A percentile compares a stretch with the other conserved stretches of the same genome.
phyloP scores from a whole-genome alignment of 2,888 invertebrate genomes.

The Thera obeliscata region DNA sequence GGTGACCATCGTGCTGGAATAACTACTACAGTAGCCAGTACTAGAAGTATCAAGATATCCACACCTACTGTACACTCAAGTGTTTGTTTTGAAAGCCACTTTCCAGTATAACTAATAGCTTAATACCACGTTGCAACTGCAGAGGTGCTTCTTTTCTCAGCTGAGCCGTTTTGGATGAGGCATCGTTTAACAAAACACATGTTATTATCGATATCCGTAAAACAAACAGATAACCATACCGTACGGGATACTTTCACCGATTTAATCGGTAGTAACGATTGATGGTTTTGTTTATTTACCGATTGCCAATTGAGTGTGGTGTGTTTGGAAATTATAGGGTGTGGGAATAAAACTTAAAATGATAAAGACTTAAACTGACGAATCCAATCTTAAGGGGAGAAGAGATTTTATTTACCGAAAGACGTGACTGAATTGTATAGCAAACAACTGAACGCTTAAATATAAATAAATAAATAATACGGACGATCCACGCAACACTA shows the following conservation, averaged over 20 bases:
- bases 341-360: neutral
- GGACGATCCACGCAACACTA: too few species aligned
- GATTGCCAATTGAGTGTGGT: slow-evolving; percentile 8
- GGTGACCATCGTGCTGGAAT: too few species aligned
- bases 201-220: slow-evolving; percentile 68
- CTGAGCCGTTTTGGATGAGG: slow-evolving; percentile 54
- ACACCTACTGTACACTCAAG: slow-evolving; percentile 39
- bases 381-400: too few species aligned
- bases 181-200: slow-evolving; percentile 68
- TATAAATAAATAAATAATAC: too few species aligned
- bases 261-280: slow-evolving; percentile 13
- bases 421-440: too few species aligned
- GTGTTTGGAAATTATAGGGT: slow-evolving; percentile 11
- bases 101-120: slow-evolving; percentile 81
- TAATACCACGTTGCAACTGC: slow-evolving; percentile 71
- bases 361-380: neutral
- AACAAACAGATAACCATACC: slow-evolving; percentile 64
- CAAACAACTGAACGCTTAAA: too few species aligned
- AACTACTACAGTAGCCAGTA: too few species aligned
- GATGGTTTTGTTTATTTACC: slow-evolving; percentile 6
- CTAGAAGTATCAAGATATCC: slow-evolving; percentile 53
- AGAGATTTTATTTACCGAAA: too few species aligned
- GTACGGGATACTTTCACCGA: slow-evolving; percentile 35
- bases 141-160: slow-evolving; percentile 80
- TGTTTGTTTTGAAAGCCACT: slow-evolving; percentile 66